Conservation (phyloP, 1,140 invertebrate genomes). For the Pogonus chalceus region DNA sequence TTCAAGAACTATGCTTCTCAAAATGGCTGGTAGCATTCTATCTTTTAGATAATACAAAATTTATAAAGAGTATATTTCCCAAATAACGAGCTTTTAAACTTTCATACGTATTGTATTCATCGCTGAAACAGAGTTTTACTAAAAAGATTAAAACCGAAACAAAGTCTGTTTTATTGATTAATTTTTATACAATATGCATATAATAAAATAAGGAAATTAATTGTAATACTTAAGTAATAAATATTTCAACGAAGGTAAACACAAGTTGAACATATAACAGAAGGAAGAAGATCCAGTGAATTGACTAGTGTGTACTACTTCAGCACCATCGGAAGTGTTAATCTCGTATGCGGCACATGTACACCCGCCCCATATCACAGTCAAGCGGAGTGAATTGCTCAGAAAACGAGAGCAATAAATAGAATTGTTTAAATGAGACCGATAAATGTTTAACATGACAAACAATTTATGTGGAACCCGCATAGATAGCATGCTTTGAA, state of each 20-base stretch:
- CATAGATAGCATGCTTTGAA: background rate
- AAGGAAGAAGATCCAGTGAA: too few relatives aligned
- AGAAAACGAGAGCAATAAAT: background rate
- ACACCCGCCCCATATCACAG: background rate
- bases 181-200: too few relatives aligned
- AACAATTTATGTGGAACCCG: background rate
- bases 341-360: background rate
- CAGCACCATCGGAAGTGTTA: background rate
- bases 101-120: background rate
- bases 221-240: too few relatives aligned
- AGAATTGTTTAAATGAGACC: background rate
- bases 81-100: background rate
- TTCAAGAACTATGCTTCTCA: background rate
- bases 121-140: background rate
- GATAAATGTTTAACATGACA: background rate
- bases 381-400: background rate
- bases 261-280: too few relatives aligned
- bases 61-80: background rate
- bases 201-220: too few relatives aligned
- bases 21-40: too few relatives aligned
- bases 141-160: background rate
- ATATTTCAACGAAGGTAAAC: too few relatives aligned
- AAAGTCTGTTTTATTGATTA: too few relatives aligned
- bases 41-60: too few relatives aligned
- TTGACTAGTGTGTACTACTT: too few relatives aligned